These are phyloP conservation scores for Arothron firmamentum DNA, from an alignment of 2,113 vertebrate species.

Conservation along the genomic window DNA sequence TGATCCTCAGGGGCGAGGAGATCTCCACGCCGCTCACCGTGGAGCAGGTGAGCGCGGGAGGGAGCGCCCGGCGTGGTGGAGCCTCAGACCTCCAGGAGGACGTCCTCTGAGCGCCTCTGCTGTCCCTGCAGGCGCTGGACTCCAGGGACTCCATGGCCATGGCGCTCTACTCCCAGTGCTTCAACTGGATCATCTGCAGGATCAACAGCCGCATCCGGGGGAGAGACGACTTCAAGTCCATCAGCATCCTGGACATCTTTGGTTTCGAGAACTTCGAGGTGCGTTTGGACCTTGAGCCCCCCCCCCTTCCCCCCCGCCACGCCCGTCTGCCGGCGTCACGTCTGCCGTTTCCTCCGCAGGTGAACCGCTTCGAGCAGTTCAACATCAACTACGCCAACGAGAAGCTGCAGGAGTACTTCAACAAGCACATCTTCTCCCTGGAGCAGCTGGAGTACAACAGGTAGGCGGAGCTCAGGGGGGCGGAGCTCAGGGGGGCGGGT, in stretches of 20 bases:
- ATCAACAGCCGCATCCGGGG: slow-evolving; percentile 91
- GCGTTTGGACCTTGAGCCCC: slow-evolving; percentile 17
- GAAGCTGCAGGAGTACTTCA: slow-evolving; percentile 99
- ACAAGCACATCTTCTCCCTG: slow-evolving; percentile 98
- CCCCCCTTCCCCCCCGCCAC: fast-evolving
- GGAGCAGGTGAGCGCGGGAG: slow-evolving; percentile 80
- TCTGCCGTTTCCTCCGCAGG: slow-evolving; percentile 63
- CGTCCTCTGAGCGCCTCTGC: not conserved
- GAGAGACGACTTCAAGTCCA: slow-evolving; percentile 87
- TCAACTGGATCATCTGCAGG: slow-evolving; percentile 91
- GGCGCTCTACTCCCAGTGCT: slow-evolving; percentile 97
- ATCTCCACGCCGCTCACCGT: slow-evolving; percentile 94
- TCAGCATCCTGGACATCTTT: slow-evolving; percentile 97
- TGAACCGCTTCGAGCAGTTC: slow-evolving; percentile 98
- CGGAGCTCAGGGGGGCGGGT: not conserved
- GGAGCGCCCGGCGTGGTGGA: no score
- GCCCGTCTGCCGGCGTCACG: not conserved
- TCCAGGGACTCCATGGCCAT: slow-evolving; percentile 97
- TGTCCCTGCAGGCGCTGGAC: slow-evolving; percentile 82
- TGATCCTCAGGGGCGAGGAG: slow-evolving; percentile 97
- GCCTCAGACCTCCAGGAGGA: not conserved
- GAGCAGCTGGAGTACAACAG: slow-evolving; percentile 97
- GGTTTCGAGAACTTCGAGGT: slow-evolving; percentile 99
- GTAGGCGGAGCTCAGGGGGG: slow-evolving; percentile 59
- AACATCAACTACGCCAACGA: slow-evolving; percentile 99